These are phyloP conservation scores for western clawed frog (Xenopus tropicalis) DNA, from an alignment of 2,113 vertebrate genomes.

Conservation along the genomic window UCB_Xtro_10.0 CM004445.2:19664501-19665000, in stretches of 20 bases:
- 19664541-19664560: no score
- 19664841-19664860: slow-evolving; percentile 29
- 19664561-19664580: no score
- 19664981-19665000: slow-evolving; percentile 22
- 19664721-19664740: not conserved
- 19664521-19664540: no score
- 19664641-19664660: no score
- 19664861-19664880: slow-evolving; percentile 39
- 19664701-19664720: no score
- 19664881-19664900: slow-evolving; percentile 43
- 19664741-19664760: not conserved
- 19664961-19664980: slow-evolving; percentile 20
- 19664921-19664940: slow-evolving; percentile 37
- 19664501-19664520: no score
- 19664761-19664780: slow-evolving; percentile 25
- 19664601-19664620: no score
- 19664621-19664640: no score
- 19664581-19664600: no score
- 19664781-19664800: slow-evolving; percentile 17
- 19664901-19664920: slow-evolving; percentile 44
- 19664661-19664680: no score
- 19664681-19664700: no score
- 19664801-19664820: slow-evolving; percentile 31
- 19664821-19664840: slow-evolving; percentile 42
- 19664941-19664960: slow-evolving; percentile 22